phyloP scores from a whole-genome alignment of 2,113 vertebrate genomes.

The Nothocercus julius region DNA sequence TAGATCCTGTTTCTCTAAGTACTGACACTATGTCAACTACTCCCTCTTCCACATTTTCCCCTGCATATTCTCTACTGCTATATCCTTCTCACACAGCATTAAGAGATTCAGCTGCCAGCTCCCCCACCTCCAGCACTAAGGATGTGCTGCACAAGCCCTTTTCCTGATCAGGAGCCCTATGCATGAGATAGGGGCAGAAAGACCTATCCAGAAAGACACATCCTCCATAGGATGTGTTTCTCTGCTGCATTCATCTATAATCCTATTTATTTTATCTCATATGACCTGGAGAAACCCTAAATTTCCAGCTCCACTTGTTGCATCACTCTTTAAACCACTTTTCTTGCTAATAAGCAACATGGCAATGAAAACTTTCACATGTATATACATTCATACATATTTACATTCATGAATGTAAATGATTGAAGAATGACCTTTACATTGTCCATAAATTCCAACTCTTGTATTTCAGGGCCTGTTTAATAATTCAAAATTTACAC shows the following conservation, averaged over 20 bases:
- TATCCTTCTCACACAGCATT: neutral
- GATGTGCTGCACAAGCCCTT: neutral
- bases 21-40: neutral
- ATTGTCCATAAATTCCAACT: neutral
- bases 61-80: neutral
- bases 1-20: neutral
- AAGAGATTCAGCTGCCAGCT: fast-evolving
- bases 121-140: neutral
- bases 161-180: neutral
- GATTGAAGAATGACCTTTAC: neutral
- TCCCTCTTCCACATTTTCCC: neutral
- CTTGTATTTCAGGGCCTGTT: neutral
- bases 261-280: neutral
- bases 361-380: conserved; percentile 3
- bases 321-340: neutral
- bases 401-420: neutral
- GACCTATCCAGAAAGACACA: neutral
- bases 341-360: neutral
- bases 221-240: neutral
- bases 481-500: neutral
- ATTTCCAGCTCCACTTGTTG: neutral
- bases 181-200: fast-evolving
- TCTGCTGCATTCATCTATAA: neutral
- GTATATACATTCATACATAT: no score
- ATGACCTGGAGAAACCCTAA: neutral